phyloP scores from a whole-genome alignment of 2,888 invertebrate genomes.

The Caenorhabditis sp. region DNA sequence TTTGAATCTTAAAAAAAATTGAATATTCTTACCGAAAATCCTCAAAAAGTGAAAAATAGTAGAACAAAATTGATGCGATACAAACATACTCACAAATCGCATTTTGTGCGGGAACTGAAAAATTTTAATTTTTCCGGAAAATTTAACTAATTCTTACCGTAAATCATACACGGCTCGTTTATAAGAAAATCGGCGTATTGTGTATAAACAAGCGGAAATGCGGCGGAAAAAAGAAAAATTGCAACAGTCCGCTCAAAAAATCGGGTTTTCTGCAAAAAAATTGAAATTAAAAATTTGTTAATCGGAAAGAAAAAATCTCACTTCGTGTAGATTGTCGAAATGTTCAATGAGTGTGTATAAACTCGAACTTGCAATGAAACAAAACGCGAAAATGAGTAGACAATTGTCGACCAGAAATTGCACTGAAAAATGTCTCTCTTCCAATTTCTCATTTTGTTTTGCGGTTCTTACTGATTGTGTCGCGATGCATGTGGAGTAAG shows the following conservation, averaged over 20 bases:
- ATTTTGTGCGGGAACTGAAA: conserved; percentile 20
- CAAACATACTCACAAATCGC: conserved; percentile 38
- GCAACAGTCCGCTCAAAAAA: conserved; percentile 26
- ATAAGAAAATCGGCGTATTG: conserved; percentile 25
- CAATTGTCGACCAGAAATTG: conserved; percentile 27
- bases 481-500: conserved; percentile 18
- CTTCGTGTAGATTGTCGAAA: conserved; percentile 21
- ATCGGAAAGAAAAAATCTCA: too few relatives aligned
- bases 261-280: conserved; percentile 25
- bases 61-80: conserved; percentile 21
- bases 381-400: conserved; percentile 19
- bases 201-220: conserved; percentile 26
- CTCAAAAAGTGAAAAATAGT: conserved; percentile 22
- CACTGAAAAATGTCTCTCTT: too few relatives aligned
- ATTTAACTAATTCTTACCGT: conserved; percentile 6
- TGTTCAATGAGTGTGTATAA: conserved; percentile 20
- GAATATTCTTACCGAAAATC: conserved; percentile 24
- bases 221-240: conserved; percentile 21
- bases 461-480: conserved; percentile 17
- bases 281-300: too few relatives aligned
- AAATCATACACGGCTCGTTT: conserved; percentile 15
- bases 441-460: too few relatives aligned
- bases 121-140: conserved; percentile 1
- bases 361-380: conserved; percentile 11
- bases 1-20: too few relatives aligned